phyloP scores from a whole-genome alignment of 2,797 vertebrate species.

The Mormyrus hasselquistii region DNA sequence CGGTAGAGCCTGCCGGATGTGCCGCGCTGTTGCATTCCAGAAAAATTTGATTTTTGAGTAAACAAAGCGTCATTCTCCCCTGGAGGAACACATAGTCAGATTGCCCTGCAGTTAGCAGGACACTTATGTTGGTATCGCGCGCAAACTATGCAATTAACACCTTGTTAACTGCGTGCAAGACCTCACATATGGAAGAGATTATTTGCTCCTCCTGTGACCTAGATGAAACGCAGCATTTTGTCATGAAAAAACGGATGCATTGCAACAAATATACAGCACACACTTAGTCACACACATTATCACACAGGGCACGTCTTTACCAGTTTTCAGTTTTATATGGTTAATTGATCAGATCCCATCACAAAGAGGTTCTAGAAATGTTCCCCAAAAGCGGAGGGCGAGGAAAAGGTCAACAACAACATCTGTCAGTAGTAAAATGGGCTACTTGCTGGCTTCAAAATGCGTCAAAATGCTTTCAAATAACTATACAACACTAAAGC shows the following conservation, averaged over 20 bases:
- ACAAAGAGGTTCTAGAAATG: not conserved
- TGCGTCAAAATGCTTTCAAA: not conserved
- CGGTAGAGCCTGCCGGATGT: not conserved
- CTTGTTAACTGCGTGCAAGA: slow-evolving; percentile 42
- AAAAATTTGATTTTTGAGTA: not conserved
- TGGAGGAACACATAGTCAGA: not conserved
- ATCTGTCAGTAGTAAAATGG: slow-evolving; percentile 10
- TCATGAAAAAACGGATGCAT: not conserved
- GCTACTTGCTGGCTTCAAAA: not conserved
- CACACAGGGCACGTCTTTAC: too few relatives aligned
- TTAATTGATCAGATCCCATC: not conserved
- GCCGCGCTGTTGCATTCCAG: not conserved
- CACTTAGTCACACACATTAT: not conserved
- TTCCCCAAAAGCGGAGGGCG: not conserved
- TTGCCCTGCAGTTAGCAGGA: not conserved
- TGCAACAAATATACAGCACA: not conserved
- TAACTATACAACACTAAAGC: not conserved
- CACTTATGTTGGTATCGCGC: slow-evolving; percentile 18
- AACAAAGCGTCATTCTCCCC: not conserved
- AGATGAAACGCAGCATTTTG: not conserved
- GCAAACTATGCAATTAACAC: slow-evolving; percentile 45
- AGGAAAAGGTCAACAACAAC: slow-evolving; percentile 1
- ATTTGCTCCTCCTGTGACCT: slow-evolving; percentile 12
- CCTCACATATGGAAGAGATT: slow-evolving; percentile 41
- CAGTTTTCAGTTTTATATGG: not conserved